Conservation (phyloP, 1,140 invertebrate species). For the Probaryconus sp. region DNA sequence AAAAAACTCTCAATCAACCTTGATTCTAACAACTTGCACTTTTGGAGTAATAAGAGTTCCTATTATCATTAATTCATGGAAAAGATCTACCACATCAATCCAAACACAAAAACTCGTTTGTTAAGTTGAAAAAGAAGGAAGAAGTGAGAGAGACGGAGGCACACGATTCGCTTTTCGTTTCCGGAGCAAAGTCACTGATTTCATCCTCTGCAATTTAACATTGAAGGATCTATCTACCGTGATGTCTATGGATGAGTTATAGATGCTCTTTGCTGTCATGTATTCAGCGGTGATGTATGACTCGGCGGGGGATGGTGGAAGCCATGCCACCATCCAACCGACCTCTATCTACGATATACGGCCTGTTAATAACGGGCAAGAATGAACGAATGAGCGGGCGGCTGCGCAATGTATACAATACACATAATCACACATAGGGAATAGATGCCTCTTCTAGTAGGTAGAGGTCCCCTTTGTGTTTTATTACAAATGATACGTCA, state of each 20-base stretch:
- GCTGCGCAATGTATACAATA: conserved; percentile 68
- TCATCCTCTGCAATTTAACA: conserved; percentile 70
- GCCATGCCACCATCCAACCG: conserved; percentile 60
- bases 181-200: conserved; percentile 68
- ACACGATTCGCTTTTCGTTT: too few relatives aligned
- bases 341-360: conserved; percentile 68
- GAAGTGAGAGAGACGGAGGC: too few relatives aligned
- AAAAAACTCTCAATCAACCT: too few relatives aligned
- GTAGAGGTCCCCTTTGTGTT: conserved; percentile 76
- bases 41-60: too few relatives aligned
- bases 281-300: conserved; percentile 76
- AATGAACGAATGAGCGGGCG: conserved; percentile 71
- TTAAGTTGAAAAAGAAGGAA: too few relatives aligned
- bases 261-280: conserved; percentile 75
- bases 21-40: too few relatives aligned
- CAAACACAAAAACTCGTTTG: too few relatives aligned
- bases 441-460: conserved; percentile 72
- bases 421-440: too few relatives aligned
- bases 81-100: too few relatives aligned
- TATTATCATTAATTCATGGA: too few relatives aligned
- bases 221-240: conserved; percentile 67
- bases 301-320: conserved; percentile 69
- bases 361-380: conserved; percentile 75
- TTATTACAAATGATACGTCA: conserved; percentile 79
- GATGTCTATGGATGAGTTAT: conserved; percentile 75